Evolutionary conservation across 2,888 invertebrate genomes (phyloP), one percentile per base, ranked within the genome.

Genomic region (Chamaedrilus cognettii): DNA sequence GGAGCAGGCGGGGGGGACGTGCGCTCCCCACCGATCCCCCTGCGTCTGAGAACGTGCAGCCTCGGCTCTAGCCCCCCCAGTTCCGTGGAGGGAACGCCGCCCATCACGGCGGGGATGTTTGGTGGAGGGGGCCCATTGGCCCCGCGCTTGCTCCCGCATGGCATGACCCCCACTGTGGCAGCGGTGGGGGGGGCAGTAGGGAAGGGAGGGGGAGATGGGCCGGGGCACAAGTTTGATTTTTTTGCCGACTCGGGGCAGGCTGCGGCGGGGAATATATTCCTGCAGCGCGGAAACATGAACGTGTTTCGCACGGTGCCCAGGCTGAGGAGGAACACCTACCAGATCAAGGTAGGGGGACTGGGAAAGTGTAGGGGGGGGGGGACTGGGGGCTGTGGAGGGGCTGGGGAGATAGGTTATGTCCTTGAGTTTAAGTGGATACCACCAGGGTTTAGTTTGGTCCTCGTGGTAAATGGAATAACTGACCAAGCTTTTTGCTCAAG

Each of bases 301-400:
- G 92, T 94, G 64, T 82, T 83, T 70, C 78, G 74, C 64, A 72
- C 75, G 77, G 88, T 98, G 82, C 97, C 97, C 76, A 91, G 90
- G 85, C 92, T 94, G 84, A 96, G 96, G 87, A 90, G 96, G 84
- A 98, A 98, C 88, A 95, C 96, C 81, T 97, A 96, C 88, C 96
- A 97, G 88, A 96, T 98, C 84, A 97, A 97, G 93, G 95, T 97
- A 88, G 97, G 97, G 86, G n/a, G n/a, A n/a, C n/a, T n/a, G n/a
- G n/a, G n/a, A n/a, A n/a, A n/a, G 97, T n/a, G n/a, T n/a, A n/a
- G n/a, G n/a, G n/a, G n/a, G n/a, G n/a, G n/a, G n/a, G n/a, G n/a
- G n/a, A n/a, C n/a, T n/a, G n/a, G n/a, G n/a, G n/a, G n/a, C n/a
- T n/a, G n/a, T n/a, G n/a, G n/a, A n/a, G n/a, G n/a, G n/a, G n/a